Evolutionary conservation across 2,888 invertebrate genomes (phyloP).

Genomic region (Tetheella fluctuosa): DNA sequence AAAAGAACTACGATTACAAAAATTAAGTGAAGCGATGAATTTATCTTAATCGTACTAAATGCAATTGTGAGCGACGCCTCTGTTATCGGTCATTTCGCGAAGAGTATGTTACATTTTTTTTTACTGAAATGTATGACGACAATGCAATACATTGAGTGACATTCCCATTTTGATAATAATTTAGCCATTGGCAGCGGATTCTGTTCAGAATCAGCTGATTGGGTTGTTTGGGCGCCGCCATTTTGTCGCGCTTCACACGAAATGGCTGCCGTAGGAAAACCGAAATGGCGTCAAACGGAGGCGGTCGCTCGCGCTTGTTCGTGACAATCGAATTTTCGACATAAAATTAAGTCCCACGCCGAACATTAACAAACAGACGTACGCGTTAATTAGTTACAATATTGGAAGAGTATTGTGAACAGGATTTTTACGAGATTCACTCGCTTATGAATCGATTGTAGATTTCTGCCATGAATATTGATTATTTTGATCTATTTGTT

Average conservation of each 20-base stretch:
- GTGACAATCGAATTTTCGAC: constrained; percentile 31
- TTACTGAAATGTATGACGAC: constrained; percentile 65
- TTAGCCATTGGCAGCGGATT: constrained; percentile 69
- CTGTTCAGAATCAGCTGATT: constrained; percentile 67
- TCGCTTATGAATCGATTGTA: constrained; percentile 24
- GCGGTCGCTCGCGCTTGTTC: constrained; percentile 38
- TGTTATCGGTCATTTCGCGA: constrained; percentile 44
- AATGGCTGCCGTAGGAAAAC: constrained; percentile 53
- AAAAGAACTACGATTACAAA: constrained; percentile 70
- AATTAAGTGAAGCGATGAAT: constrained; percentile 70
- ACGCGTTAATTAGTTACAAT: constrained; percentile 33
- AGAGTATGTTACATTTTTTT: constrained; percentile 47
- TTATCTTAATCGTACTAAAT: constrained; percentile 64
- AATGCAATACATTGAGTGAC: constrained; percentile 72
- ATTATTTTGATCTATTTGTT: not conserved
- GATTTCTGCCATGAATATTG: not conserved
- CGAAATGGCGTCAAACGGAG: constrained; percentile 58
- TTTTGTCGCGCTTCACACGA: constrained; percentile 41
- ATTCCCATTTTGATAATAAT: constrained; percentile 63
- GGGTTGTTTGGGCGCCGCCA: constrained; percentile 75
- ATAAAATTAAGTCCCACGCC: constrained; percentile 60
- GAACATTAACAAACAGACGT: constrained; percentile 32
- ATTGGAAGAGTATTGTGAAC: constrained; percentile 67
- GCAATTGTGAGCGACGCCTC: constrained; percentile 56
- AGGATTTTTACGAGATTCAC: constrained; percentile 50